Conservation (phyloP, 2,888 invertebrate genomes). For the Ennomos fuscantarius region DNA sequence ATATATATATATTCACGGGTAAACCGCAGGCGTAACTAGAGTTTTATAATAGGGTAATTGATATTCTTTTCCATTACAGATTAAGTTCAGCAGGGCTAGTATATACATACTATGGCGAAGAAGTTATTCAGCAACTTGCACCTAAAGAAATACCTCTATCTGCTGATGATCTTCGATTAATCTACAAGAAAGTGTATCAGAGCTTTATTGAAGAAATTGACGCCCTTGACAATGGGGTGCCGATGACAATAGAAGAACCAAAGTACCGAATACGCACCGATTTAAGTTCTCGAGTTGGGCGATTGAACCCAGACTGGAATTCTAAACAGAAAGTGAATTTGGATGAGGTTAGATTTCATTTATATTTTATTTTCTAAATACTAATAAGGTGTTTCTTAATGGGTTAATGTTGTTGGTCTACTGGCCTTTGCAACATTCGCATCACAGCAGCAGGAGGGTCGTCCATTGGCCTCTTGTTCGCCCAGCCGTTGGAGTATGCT, state of each 20-base stretch:
- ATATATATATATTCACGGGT: too few species aligned
- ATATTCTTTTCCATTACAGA: slow-evolving; percentile 76
- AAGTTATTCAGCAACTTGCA: slow-evolving; percentile 87
- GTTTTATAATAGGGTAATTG: too few species aligned
- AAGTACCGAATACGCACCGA: slow-evolving; percentile 92
- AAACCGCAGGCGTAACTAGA: too few species aligned
- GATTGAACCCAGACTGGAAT: slow-evolving; percentile 95
- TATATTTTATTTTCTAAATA: background rate
- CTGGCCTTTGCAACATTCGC: too few species aligned
- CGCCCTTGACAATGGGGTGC: slow-evolving; percentile 98
- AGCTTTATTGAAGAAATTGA: slow-evolving; percentile 97
- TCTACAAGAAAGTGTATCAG: slow-evolving; percentile 92
- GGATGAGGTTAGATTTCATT: slow-evolving; percentile 61
- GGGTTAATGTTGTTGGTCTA: too few species aligned
- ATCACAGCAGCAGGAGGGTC: too few species aligned
- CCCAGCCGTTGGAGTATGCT: too few species aligned
- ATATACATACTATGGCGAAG: slow-evolving; percentile 95
- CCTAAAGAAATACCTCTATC: slow-evolving; percentile 68
- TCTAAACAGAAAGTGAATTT: slow-evolving; percentile 77
- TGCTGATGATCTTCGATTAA: slow-evolving; percentile 78
- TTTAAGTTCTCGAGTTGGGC: slow-evolving; percentile 90
- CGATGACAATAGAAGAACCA: slow-evolving; percentile 90
- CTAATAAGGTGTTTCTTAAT: too few species aligned
- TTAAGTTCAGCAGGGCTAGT: slow-evolving; percentile 98
- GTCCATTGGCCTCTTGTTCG: too few species aligned